These are phyloP conservation scores for Raja brachyura DNA, from an alignment of 2,113 vertebrate species.

Conservation along the genomic window DNA sequence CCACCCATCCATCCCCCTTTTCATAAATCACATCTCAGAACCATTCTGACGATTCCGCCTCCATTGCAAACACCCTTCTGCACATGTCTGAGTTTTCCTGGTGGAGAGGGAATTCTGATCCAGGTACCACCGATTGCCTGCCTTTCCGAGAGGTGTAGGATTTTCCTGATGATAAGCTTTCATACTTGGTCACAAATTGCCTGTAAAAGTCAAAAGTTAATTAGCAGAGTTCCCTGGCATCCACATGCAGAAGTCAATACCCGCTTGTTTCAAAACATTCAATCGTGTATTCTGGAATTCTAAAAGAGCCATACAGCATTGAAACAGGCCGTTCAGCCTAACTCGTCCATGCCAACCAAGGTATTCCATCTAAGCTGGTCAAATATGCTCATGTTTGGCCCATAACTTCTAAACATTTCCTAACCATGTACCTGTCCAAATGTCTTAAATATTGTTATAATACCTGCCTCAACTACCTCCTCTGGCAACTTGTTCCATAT, in stretches of 20 bases:
- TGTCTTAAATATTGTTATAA: too few relatives aligned
- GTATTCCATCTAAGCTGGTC: too few relatives aligned
- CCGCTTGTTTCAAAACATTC: not conserved
- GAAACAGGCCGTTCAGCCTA: too few relatives aligned
- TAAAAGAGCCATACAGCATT: too few relatives aligned
- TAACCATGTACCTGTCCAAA: too few relatives aligned
- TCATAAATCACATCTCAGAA: constrained; percentile 51
- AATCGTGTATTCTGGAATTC: not conserved
- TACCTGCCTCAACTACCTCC: too few relatives aligned
- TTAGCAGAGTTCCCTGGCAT: not conserved
- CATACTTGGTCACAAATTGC: constrained; percentile 67
- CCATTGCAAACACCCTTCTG: constrained; percentile 64
- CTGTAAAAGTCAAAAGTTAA: constrained; percentile 51
- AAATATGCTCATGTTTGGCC: too few relatives aligned
- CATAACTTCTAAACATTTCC: too few relatives aligned
- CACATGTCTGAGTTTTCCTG: constrained; percentile 97
- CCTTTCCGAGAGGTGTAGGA: constrained; percentile 56
- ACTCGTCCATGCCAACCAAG: too few relatives aligned
- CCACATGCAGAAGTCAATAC: not conserved
- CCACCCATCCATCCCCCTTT: not conserved
- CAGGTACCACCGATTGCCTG: constrained; percentile 57
- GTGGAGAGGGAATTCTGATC: constrained; percentile 87
- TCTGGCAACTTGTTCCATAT: too few relatives aligned
- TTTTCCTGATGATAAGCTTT: constrained; percentile 69
- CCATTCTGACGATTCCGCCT: constrained; percentile 55